Evolutionary conservation across 2,113 vertebrate species (phyloP).

Genomic region (Acanthisitta chloris): DNA sequence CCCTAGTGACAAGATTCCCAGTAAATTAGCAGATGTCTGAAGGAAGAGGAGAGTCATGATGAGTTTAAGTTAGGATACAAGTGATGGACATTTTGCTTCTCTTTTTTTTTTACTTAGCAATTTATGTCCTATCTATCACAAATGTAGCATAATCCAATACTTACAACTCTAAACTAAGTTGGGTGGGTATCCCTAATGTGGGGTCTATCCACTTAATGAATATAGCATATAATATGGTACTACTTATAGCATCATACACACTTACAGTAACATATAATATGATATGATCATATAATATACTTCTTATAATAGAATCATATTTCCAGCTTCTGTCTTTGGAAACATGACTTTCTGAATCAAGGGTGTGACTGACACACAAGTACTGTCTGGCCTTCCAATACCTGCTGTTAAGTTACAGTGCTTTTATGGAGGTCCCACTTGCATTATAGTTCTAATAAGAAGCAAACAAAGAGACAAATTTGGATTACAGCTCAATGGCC

Average conservation of each 20-base stretch:
- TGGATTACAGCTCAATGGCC: background rate
- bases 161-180: background rate
- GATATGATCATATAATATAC: background rate
- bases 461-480: background rate
- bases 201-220: background rate
- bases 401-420: background rate
- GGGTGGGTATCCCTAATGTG: background rate
- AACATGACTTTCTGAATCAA: background rate
- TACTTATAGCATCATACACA: background rate
- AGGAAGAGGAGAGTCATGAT: background rate
- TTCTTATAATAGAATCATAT: background rate
- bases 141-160: background rate
- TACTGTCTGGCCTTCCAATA: background rate
- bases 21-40: background rate
- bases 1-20: background rate
- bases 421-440: background rate
- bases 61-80: background rate
- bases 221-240: background rate
- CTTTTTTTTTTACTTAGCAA: background rate
- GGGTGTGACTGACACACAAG: background rate
- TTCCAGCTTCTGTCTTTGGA: background rate
- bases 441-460: background rate
- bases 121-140: too few relatives aligned
- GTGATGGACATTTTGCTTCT: too few relatives aligned
- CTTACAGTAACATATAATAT: background rate